phyloP scores from a whole-genome alignment of 1,140 invertebrate species.

The Acyrthosiphon pisum region DNA sequence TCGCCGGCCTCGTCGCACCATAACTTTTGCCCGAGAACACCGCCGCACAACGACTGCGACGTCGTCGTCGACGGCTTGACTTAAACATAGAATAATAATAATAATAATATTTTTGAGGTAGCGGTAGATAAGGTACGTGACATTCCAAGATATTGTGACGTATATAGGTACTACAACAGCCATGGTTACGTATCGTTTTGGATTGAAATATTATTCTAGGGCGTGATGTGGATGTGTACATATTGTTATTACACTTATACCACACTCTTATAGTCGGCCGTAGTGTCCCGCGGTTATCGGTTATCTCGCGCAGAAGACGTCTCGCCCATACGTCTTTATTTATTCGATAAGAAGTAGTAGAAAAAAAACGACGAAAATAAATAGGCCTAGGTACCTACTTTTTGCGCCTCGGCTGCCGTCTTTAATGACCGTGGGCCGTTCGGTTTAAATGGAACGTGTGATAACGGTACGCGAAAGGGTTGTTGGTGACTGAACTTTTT shows the following conservation, averaged over 20 bases:
- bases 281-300: no score
- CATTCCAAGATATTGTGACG: no score
- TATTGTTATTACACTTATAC: no score
- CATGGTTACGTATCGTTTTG: no score
- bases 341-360: not conserved
- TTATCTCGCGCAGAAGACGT: not conserved
- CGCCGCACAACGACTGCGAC: not conserved
- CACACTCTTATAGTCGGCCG: no score
- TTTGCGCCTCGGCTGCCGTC: not conserved
- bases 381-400: not conserved
- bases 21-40: not conserved
- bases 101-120: not conserved
- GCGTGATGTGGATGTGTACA: no score
- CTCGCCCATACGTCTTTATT: not conserved
- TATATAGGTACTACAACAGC: no score
- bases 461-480: not conserved
- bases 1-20: not conserved
- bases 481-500: not conserved
- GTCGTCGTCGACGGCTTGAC: not conserved
- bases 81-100: not conserved
- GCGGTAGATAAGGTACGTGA: no score
- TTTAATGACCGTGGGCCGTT: not conserved
- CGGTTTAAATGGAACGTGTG: not conserved
- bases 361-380: not conserved
- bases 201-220: no score